These are phyloP conservation scores for Turritopsis rubra DNA, from an alignment of 30 jellyfish, hydroid and myxozoan genomes.

Conservation along the genomic window DNA sequence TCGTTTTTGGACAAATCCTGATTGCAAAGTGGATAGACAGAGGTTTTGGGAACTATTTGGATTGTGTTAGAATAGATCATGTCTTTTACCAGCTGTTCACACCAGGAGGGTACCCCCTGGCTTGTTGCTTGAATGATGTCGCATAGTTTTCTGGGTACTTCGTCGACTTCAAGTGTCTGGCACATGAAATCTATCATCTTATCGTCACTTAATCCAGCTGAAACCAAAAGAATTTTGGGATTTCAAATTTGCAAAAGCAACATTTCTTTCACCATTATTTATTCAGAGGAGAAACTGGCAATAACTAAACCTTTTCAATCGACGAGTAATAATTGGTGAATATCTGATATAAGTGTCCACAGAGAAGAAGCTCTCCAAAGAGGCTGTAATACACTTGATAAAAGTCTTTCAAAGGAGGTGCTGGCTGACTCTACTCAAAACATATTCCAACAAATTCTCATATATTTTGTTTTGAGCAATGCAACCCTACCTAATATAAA, in stretches of 20 bases:
- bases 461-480: too few relatives aligned
- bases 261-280: too few relatives aligned
- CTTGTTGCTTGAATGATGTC: constrained; percentile 40
- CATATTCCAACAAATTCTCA: neutral
- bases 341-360: neutral
- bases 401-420: neutral
- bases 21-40: neutral
- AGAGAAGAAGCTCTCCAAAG: neutral
- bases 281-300: too few relatives aligned
- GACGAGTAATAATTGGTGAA: neutral
- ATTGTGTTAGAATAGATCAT: constrained; percentile 38
- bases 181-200: constrained; percentile 56
- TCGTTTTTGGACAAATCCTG: neutral
- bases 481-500: neutral
- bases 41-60: constrained; percentile 30
- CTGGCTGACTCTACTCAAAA: neutral
- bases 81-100: constrained; percentile 65
- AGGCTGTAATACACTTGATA: neutral
- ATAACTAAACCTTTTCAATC: neutral
- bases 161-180: constrained; percentile 53
- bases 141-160: constrained; percentile 50
- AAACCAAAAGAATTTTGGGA: too few relatives aligned
- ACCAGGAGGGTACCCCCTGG: constrained; percentile 82
- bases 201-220: constrained; percentile 43
- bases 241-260: too few relatives aligned